phyloP scores from a whole-genome alignment of 2,113 vertebrate genomes.

The Crotalus horridus region DNA sequence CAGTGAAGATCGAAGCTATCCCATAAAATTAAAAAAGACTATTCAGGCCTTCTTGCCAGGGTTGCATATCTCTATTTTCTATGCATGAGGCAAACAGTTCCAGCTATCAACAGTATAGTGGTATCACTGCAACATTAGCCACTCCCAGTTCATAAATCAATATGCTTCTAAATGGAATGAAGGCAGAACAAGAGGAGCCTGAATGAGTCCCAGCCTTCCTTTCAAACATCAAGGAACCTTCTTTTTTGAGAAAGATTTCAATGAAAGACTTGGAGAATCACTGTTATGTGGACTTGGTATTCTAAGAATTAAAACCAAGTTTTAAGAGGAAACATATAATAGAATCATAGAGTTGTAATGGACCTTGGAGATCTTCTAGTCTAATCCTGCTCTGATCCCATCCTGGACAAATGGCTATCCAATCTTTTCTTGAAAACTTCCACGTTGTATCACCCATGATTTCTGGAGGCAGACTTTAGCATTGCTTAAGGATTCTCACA shows the following conservation, averaged over 20 bases:
- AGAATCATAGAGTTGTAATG: neutral
- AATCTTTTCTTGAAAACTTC: neutral
- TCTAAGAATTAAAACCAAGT: conserved; percentile 9
- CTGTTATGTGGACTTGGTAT: fast-evolving
- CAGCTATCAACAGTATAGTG: neutral
- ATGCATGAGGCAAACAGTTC: neutral
- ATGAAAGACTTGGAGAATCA: neutral
- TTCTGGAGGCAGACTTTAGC: neutral
- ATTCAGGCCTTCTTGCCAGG: too few species aligned
- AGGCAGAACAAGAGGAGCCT: neutral
- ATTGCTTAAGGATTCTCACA: neutral
- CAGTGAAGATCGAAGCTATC: neutral
- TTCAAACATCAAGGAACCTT: neutral
- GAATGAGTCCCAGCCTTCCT: neutral
- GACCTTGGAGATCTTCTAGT: neutral
- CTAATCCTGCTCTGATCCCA: neutral
- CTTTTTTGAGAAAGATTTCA: neutral
- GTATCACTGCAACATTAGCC: neutral
- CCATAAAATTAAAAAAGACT: neutral
- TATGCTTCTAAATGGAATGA: neutral
- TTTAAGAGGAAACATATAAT: neutral
- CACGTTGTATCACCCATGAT: neutral
- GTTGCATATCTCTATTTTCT: neutral
- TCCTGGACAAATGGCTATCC: neutral
- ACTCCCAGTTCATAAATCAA: neutral